Evolutionary conservation across 2,888 invertebrate species (phyloP), one percentile per base, ranked within the genome.

Genomic region (Ophion ventricosus): DNA sequence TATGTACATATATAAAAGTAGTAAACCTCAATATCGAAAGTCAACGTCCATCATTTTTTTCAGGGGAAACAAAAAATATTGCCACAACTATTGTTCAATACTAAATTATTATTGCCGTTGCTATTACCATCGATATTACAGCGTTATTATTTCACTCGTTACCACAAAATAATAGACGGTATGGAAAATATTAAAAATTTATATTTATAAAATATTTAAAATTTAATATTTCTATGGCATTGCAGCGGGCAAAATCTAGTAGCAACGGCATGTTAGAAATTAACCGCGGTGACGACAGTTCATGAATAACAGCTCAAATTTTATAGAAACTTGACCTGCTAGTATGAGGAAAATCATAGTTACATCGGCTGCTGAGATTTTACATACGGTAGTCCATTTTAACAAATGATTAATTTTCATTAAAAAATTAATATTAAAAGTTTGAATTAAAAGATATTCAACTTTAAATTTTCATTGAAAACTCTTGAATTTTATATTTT

Each of bases 21-120:
- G 40, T 35, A 64, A 82, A 57, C 43, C 49, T 77, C 59, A 17
- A 23, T 59, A 49, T 49, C 35, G 29, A 82, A 77, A 72, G 5
- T 79, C 61, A 54, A 63, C 29, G 17, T 35, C 1, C 10, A 25
- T 29, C 1, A 23, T 5, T 17, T 59, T 43, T 26, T 20, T n/a
- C 10, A 8, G 4, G 49, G 26, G 11, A 5, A 8, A 14, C 8
- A 43, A 77, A 57, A 57, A 11, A 69, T 10, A 59, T 26, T 59
- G 49, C 14, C 49, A 49, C 17, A 4, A 49, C 17, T 49, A 49
- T 49, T 14, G 14, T 14, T 49, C 49, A 17, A 2, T 49, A 17
- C 3, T 2, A 49, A 49, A 49, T 49, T 17, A 49, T 49, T 14
- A 49, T 49, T 49, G 17, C 0, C 14, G 8, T 35, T 35, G 7